A percentile compares a stretch with the other conserved stretches of the same genome.
These are phyloP conservation scores for Paracyclopina nana DNA, from an alignment of 1,140 invertebrate genomes.

Conservation along the genomic window DNA sequence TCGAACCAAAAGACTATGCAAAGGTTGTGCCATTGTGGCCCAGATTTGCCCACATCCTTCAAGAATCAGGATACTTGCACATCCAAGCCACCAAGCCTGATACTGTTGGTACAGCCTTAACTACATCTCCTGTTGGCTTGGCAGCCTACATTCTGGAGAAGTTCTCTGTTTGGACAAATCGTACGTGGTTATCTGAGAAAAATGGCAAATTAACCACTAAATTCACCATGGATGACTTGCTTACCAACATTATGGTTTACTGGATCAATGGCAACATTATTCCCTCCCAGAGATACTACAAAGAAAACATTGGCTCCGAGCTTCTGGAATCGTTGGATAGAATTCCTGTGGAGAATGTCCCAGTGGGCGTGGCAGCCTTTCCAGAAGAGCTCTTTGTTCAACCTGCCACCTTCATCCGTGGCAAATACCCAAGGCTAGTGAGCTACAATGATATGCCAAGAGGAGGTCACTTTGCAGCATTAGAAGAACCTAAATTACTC, in stretches of 20 bases:
- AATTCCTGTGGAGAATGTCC: neutral
- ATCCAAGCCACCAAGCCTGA: conserved; percentile 75
- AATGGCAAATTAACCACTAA: conserved; percentile 49
- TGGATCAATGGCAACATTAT: conserved; percentile 30
- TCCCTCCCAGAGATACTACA: neutral
- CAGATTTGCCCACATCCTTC: conserved; percentile 30
- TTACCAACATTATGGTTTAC: conserved; percentile 77
- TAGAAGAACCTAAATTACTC: neutral
- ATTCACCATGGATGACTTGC: conserved; percentile 44
- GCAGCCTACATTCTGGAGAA: conserved; percentile 69
- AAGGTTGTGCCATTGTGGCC: conserved; percentile 40
- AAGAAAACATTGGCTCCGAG: neutral
- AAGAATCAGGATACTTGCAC: conserved; percentile 55
- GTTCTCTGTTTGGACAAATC: conserved; percentile 53
- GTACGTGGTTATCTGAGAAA: conserved; percentile 29
- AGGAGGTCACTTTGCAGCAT: neutral
- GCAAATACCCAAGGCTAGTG: neutral
- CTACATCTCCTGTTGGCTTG: conserved; percentile 41
- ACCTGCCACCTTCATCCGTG: neutral
- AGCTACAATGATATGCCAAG: neutral
- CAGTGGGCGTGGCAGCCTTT: neutral
- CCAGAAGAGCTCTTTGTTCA: neutral
- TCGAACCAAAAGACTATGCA: conserved; percentile 31
- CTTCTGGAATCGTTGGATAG: neutral
- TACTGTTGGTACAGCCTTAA: conserved; percentile 43